Percentiles rank a stretch among this genome's conserved stretches.
These are phyloP conservation scores for Ondatra zibethicus DNA, from an alignment of 2,113 vertebrate genomes.

Conservation along the genomic window DNA sequence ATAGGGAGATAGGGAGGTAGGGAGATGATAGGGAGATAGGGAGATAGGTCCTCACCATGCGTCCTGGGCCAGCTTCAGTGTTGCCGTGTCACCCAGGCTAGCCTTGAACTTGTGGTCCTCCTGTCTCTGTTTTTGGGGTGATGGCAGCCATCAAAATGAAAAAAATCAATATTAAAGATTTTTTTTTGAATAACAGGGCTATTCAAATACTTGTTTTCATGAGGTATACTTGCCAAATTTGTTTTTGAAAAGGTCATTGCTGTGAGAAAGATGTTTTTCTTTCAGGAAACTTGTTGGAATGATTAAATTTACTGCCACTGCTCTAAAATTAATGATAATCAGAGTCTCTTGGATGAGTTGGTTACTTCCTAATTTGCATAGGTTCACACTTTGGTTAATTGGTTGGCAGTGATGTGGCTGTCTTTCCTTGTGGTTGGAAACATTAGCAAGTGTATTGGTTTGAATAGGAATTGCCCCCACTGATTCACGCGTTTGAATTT, in stretches of 20 bases:
- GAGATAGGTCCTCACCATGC: neutral
- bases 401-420: neutral
- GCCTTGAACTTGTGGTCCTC: neutral
- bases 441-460: neutral
- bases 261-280: neutral
- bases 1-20: no score
- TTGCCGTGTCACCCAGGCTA: neutral
- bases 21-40: no score
- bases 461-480: neutral
- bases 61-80: neutral
- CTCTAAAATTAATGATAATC: neutral
- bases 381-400: neutral
- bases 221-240: neutral
- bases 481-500: neutral
- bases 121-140: neutral
- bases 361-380: neutral
- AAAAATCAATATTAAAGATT: neutral
- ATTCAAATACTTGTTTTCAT: neutral
- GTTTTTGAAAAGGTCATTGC: neutral
- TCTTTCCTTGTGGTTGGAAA: neutral
- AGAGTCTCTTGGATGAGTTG: neutral
- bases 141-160: neutral
- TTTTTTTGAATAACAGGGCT: neutral
- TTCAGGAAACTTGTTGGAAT: neutral
- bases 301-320: neutral